Conservation (phyloP, 2,797 vertebrate species). For the Bradypodion pumilum region DNA sequence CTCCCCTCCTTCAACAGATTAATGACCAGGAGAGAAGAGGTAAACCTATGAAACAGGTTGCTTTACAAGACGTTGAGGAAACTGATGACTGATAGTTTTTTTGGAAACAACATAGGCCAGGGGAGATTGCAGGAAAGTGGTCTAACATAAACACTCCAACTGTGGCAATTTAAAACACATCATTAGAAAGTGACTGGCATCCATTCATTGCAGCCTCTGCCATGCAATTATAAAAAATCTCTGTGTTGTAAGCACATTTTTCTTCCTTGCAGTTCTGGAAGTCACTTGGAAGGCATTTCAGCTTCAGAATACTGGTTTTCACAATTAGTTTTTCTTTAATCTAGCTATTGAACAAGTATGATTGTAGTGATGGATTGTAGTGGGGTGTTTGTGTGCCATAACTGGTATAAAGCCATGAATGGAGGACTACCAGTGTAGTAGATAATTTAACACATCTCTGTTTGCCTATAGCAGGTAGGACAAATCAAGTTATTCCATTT, state of each 20-base stretch:
- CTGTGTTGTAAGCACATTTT: fast-evolving
- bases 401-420: neutral
- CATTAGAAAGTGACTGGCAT: constrained; percentile 3
- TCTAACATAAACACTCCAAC: neutral
- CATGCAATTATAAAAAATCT: neutral
- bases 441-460: too few relatives aligned
- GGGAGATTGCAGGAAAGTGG: neutral
- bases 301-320: neutral
- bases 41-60: neutral
- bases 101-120: neutral
- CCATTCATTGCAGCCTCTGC: neutral
- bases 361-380: neutral
- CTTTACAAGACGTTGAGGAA: neutral
- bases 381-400: too few relatives aligned
- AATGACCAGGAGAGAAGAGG: neutral
- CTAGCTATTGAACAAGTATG: neutral
- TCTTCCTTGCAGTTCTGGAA: neutral
- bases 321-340: neutral
- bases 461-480: too few relatives aligned
- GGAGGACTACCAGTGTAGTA: too few relatives aligned
- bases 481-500: neutral
- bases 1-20: neutral
- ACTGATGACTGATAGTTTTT: neutral
- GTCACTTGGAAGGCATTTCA: neutral
- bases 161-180: constrained; percentile 11